Evolutionary conservation across 2,888 invertebrate species (phyloP), one percentile per base, ranked within the genome.

Genomic region (Alviniconcha strummeri): DNA sequence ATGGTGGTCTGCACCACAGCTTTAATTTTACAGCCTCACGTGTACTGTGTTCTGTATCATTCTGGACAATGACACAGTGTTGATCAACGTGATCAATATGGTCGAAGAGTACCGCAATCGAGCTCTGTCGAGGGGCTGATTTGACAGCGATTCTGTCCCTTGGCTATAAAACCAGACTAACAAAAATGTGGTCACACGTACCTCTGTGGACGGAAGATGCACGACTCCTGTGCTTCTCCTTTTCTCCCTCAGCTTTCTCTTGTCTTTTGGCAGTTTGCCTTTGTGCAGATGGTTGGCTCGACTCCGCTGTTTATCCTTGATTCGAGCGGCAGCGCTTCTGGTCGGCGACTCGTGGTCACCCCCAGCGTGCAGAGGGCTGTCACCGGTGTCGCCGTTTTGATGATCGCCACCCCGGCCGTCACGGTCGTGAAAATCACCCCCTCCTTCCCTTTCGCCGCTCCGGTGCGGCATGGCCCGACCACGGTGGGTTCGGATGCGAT

Each of bases 141-240:
- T 60, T 60, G 60, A 60, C 60, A 60, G 8, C 60, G 60, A n/a
- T 71, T 71, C 71, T 71, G 71, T 19, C 71, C 71, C 17, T 17
- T 71, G 71, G 71, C 71, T 8, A 64, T 64, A n/a, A 71, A n/a
- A 54, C n/a, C 11, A 13, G 56, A 36, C 60, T 17, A n/a, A 52
- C 17, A 17, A 83, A 78, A 36, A 5, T 19, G 4, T 13, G 55
- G n/a, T 74, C 64, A 15, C 77, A 36, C 36, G 36, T 90, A 95
- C 95, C 94, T 95, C 95, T 81, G 95, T 95, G 5, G 95, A 95
- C 69, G 95, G 95, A 84, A 95, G 92, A 91, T 95, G 95, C 83
- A 95, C 95, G 19, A 95, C 95, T 36, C 95, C 95, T 19, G 95
- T 95, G 88, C 95, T 95, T 84, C 95, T 93, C 86, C 95, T 92